Base-by-base conservation (phyloP, 1,140 invertebrate species). In the Dufourea novaeangliae region DNA sequence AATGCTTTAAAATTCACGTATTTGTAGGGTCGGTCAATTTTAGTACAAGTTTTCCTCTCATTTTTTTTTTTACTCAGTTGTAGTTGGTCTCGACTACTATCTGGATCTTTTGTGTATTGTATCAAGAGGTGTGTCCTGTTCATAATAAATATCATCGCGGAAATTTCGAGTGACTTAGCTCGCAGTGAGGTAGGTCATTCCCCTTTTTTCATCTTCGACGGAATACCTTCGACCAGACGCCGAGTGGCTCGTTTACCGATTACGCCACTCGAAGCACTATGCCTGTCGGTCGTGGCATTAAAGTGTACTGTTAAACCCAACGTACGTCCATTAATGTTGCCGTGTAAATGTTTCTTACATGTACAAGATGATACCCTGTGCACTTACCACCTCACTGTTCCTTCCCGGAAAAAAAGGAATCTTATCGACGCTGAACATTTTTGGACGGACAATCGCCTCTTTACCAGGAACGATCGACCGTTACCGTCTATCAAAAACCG, bases 181-280 rank as follows among this genome's bases (percentile, higher is more conserved):
- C 73, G 34, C 66, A 70, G 71, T 63, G 78, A 84, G 56, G 56
- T 78, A 63, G 79, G 67, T 82, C 82, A 72, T 84, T 85, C 73
- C 54, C 63, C 79, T 64, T 82, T 76, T 56, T 76, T 50, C 52
- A 25, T 64, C 25, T 64, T 39, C 59, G 76, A 63, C 64, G 66
- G 63, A 79, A 84, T 76, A 76, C 34, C 80, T 62, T 78, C 61
- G 66, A 57, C 70, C 10, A 64, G 61, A 64, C 66, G 56, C 69
- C 52, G 62, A 75, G 82, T 69, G 71, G 54, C 71, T 73, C 34
- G 71, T 83, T 83, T 72, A 83, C 79, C 44, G 52, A 83, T 78
- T 79, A 57, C 82, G 54, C 76, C 80, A 83, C 76, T 83, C 78
- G 41, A 79, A 39, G 64, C 71, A 32, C 80, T 67, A 46, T 63